phyloP scores from a whole-genome alignment of 2,113 vertebrate species.

The Pterocles orientalis region DNA sequence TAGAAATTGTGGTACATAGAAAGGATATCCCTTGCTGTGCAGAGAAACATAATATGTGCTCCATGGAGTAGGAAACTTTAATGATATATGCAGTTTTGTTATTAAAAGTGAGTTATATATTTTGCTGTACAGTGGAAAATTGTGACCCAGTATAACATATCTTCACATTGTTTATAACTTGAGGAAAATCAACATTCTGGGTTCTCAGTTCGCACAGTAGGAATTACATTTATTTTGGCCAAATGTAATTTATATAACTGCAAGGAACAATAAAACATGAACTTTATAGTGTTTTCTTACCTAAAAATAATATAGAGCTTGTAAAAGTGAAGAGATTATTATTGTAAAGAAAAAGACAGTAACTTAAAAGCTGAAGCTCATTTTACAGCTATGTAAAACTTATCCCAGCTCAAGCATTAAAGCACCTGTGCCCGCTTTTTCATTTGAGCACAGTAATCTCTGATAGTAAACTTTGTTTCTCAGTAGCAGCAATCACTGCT shows the following conservation, averaged over 20 bases:
- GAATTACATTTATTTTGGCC: conserved; percentile 86
- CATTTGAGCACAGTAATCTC: background rate
- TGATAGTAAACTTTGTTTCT: background rate
- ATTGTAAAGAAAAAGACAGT: conserved; percentile 82
- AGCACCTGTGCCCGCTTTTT: conserved; percentile 71
- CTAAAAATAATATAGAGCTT: conserved; percentile 86
- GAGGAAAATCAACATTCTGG: conserved; percentile 85
- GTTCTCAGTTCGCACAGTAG: conserved; percentile 85
- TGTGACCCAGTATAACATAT: conserved; percentile 83
- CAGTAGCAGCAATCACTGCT: background rate
- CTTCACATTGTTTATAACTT: conserved; percentile 85
- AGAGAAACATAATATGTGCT: conserved; percentile 74
- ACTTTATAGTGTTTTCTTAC: conserved; percentile 85
- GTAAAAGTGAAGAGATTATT: conserved; percentile 85
- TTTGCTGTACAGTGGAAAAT: conserved; percentile 84
- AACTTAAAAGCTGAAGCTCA: conserved; percentile 78
- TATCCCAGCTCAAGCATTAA: conserved; percentile 62
- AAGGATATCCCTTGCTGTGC: conserved; percentile 82
- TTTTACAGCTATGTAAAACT: conserved; percentile 73
- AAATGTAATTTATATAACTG: conserved; percentile 87
- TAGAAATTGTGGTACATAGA: conserved; percentile 77
- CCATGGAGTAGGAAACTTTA: conserved; percentile 77
- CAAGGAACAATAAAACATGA: conserved; percentile 87
- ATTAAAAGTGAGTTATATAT: conserved; percentile 85
- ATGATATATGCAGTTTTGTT: conserved; percentile 83